Evolutionary conservation across 2,888 invertebrate species (phyloP).

Genomic region (Limnephilus marmoratus): DNA sequence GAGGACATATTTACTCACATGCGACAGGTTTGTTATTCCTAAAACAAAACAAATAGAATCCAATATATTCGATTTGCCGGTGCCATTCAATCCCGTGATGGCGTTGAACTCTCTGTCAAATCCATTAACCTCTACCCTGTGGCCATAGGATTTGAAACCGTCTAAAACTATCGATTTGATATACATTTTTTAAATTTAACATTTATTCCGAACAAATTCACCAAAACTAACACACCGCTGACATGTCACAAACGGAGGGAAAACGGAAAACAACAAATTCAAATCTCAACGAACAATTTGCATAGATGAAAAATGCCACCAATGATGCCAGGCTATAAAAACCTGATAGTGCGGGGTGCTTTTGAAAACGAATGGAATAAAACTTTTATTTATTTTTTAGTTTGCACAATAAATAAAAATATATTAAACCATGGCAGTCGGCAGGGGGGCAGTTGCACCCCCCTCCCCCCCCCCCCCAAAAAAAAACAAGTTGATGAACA

Average conservation of each 20-base stretch:
- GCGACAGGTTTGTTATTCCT: constrained; percentile 94
- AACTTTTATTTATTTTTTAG: too few relatives aligned
- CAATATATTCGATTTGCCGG: constrained; percentile 97
- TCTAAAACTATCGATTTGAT: constrained; percentile 95
- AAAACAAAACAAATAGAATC: constrained; percentile 98
- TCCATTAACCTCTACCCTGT: constrained; percentile 91
- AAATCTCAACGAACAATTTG: constrained; percentile 24
- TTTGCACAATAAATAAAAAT: too few relatives aligned
- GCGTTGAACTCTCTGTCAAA: constrained; percentile 98
- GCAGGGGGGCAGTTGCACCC: too few relatives aligned
- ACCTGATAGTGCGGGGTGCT: too few relatives aligned
- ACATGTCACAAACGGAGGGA: constrained; percentile 49
- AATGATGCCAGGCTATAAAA: not conserved
- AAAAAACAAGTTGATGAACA: too few relatives aligned
- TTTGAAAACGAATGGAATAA: too few relatives aligned
- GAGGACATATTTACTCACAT: constrained; percentile 79
- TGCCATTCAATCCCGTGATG: constrained; percentile 98
- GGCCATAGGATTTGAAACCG: constrained; percentile 99
- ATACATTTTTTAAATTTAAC: constrained; percentile 80
- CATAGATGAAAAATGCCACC: constrained; percentile 3
- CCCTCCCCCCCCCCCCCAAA: too few relatives aligned
- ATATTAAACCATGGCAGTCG: too few relatives aligned
- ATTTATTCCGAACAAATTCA: constrained; percentile 10
- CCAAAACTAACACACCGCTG: constrained; percentile 33
- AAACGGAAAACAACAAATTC: constrained; percentile 43